phyloP scores from a whole-genome alignment of 1,140 invertebrate species.

The Drosophila serrata region DNA sequence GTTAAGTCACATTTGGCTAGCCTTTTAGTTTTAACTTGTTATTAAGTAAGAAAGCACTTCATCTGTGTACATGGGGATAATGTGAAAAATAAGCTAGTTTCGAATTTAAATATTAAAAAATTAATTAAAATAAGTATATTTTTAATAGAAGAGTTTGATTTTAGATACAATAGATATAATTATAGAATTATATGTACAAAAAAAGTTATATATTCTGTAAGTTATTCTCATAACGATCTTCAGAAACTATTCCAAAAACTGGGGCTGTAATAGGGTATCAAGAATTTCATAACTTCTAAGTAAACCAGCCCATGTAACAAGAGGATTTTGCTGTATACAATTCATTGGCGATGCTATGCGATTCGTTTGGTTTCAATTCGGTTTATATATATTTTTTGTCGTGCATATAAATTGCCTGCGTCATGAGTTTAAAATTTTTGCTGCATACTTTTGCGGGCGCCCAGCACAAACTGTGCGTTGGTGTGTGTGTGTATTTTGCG shows the following conservation, averaged over 20 bases:
- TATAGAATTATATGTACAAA: too few relatives aligned
- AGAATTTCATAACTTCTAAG: neutral
- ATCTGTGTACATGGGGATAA: too few relatives aligned
- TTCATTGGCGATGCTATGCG: slow-evolving; percentile 56
- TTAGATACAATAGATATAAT: neutral
- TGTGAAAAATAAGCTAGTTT: too few relatives aligned
- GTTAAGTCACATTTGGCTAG: neutral
- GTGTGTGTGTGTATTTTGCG: slow-evolving; percentile 11
- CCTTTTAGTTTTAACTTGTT: neutral
- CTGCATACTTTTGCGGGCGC: slow-evolving; percentile 72
- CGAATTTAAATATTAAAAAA: too few relatives aligned
- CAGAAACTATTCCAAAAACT: too few relatives aligned
- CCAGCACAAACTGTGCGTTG: neutral
- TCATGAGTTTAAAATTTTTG: slow-evolving; percentile 70
- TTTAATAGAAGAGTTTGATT: neutral
- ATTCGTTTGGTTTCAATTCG: slow-evolving; percentile 59
- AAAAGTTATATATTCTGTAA: neutral
- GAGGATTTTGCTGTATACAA: slow-evolving; percentile 40
- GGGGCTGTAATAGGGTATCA: neutral
- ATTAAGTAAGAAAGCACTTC: neutral
- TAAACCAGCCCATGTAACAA: neutral
- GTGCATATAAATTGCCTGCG: slow-evolving; percentile 64
- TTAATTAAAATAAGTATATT: neutral
- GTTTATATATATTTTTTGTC: slow-evolving; percentile 20
- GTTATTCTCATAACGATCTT: too few relatives aligned